Conservation (phyloP, 2,888 invertebrate species). For the Netelia virgata region DNA sequence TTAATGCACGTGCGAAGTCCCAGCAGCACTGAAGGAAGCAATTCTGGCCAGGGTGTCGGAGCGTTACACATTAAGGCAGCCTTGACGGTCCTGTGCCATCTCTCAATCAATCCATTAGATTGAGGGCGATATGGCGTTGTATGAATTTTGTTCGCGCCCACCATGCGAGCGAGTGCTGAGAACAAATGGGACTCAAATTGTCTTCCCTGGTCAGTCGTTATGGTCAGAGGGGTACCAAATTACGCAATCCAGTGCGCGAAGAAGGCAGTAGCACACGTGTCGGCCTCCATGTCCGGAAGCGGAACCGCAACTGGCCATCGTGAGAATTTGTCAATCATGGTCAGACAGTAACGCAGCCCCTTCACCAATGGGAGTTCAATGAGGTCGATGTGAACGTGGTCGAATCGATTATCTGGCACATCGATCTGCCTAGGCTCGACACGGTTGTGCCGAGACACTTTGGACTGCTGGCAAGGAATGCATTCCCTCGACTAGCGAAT, state of each 20-base stretch:
- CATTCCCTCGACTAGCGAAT: slow-evolving; percentile 66
- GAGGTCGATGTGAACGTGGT: slow-evolving; percentile 39
- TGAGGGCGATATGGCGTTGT: slow-evolving; percentile 72
- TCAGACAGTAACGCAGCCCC: slow-evolving; percentile 75
- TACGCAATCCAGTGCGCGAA: slow-evolving; percentile 75
- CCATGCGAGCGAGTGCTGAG: slow-evolving; percentile 46
- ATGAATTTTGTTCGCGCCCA: slow-evolving; percentile 64
- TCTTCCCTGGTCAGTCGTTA: slow-evolving; percentile 77
- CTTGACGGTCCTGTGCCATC: slow-evolving; percentile 62
- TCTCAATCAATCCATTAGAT: slow-evolving; percentile 73
- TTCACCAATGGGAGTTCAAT: slow-evolving; percentile 29
- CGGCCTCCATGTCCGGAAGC: slow-evolving; percentile 73
- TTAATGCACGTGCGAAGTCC: slow-evolving; percentile 30
- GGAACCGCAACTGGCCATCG: slow-evolving; percentile 77
- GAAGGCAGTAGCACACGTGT: slow-evolving; percentile 74
- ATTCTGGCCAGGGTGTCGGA: slow-evolving; percentile 6
- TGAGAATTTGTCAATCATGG: slow-evolving; percentile 70
- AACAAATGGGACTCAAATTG: slow-evolving; percentile 75
- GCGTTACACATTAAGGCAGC: no score
- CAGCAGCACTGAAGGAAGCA: slow-evolving; percentile 30
- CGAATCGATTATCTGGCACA: slow-evolving; percentile 30
- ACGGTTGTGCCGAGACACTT: slow-evolving; percentile 61
- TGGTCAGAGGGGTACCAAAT: slow-evolving; percentile 74
- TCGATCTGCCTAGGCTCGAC: slow-evolving; percentile 32
- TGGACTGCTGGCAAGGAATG: slow-evolving; percentile 63